Percentiles rank a stretch among this genome's conserved stretches.
phyloP scores from a whole-genome alignment of 2,888 invertebrate genomes.

The Agrochola circellaris region DNA sequence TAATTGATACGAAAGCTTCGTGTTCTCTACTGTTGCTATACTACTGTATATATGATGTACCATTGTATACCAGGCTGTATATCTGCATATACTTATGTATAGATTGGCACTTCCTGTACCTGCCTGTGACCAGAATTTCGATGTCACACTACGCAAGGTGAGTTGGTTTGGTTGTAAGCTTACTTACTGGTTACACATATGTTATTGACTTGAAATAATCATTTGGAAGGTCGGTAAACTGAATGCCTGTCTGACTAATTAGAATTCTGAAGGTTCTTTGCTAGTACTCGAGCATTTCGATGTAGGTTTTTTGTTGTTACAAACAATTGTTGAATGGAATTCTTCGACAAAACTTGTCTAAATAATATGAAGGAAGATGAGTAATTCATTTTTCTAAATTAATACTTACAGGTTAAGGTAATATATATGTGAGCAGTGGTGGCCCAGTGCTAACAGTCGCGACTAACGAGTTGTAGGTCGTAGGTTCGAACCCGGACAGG shows the following conservation, averaged over 20 bases:
- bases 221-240: conserved; percentile 26
- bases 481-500: no score
- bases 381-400: background rate
- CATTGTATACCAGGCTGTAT: background rate
- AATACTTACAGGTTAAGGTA: background rate
- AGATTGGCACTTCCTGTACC: conserved; percentile 30
- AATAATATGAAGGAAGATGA: no score
- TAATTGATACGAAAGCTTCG: background rate
- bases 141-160: conserved; percentile 47
- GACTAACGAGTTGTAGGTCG: no score
- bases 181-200: background rate
- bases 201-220: conserved; percentile 28
- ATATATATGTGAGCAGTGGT: no score
- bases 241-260: background rate
- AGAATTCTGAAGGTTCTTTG: conserved; percentile 17
- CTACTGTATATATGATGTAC: background rate
- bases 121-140: conserved; percentile 38
- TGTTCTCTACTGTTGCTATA: background rate
- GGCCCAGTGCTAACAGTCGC: no score
- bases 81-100: background rate
- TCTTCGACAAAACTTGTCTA: background rate
- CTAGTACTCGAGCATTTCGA: background rate
- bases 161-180: conserved; percentile 18
- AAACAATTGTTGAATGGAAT: background rate
- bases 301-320: background rate